phyloP scores from a whole-genome alignment of 2,113 vertebrate genomes.

The Vicugna pacos region DNA sequence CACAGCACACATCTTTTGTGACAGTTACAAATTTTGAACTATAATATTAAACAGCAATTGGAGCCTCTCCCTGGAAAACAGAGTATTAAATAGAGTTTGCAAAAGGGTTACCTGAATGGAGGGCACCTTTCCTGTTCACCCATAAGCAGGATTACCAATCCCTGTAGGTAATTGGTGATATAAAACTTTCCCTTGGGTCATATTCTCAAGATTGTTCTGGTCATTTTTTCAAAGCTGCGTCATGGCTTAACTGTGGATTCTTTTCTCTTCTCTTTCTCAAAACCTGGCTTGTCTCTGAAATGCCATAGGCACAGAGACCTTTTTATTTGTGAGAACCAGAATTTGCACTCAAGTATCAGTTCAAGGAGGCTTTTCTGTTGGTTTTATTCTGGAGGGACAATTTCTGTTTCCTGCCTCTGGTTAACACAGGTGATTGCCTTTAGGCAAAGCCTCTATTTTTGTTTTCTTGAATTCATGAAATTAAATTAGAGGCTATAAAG shows the following conservation, averaged over 20 bases:
- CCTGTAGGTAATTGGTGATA: background rate
- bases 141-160: background rate
- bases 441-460: slow-evolving; percentile 36
- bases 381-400: slow-evolving; percentile 2
- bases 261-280: background rate
- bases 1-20: background rate
- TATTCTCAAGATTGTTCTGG: background rate
- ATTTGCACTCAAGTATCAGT: background rate
- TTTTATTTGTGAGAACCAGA: background rate
- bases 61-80: background rate
- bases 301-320: background rate
- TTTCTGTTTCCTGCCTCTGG: slow-evolving; percentile 5
- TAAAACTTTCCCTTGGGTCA: background rate
- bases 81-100: background rate
- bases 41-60: background rate
- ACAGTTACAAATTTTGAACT: background rate
- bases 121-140: background rate
- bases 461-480: slow-evolving; percentile 46
- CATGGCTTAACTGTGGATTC: background rate
- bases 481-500: background rate
- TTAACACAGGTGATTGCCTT: background rate
- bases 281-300: slow-evolving; percentile 8
- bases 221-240: slow-evolving; percentile 13
- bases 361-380: background rate
- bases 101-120: background rate